Percentiles rank a stretch among this genome's conserved stretches.
Conservation (phyloP, 2,113 vertebrate genomes). For the Piaya cayana region DNA sequence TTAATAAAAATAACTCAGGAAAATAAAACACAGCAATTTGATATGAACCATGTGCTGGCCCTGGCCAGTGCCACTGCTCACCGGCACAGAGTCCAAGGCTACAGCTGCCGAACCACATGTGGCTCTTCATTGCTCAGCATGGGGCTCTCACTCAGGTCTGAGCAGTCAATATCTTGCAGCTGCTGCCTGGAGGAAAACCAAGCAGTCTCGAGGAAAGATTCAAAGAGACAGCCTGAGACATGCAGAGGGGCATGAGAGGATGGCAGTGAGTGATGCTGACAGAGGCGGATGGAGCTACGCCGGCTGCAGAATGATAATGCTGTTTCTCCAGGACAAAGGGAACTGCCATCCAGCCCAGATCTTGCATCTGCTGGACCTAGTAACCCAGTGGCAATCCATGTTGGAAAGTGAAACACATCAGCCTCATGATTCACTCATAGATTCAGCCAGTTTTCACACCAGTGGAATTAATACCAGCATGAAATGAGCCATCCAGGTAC, state of each 20-base stretch:
- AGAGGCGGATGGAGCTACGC: accelerated
- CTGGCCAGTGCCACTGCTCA: accelerated
- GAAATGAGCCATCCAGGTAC: not conserved
- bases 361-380: not conserved
- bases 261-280: not conserved
- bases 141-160: not conserved
- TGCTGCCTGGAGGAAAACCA: not conserved
- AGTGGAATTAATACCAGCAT: accelerated
- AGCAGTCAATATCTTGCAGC: not conserved
- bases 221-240: not conserved
- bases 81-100: not conserved
- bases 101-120: not conserved
- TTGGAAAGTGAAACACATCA: not conserved
- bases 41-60: not conserved
- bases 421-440: not conserved
- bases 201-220: not conserved
- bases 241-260: accelerated
- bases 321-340: accelerated
- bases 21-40: not conserved
- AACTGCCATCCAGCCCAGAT: not conserved
- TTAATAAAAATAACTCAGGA: constrained; percentile 18
- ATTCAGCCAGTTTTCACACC: not conserved
- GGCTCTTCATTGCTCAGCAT: not conserved
- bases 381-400: not conserved
- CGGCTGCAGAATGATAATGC: not conserved